Conservation (phyloP, 1,140 invertebrate species). For the Onthophagus taurus region DNA sequence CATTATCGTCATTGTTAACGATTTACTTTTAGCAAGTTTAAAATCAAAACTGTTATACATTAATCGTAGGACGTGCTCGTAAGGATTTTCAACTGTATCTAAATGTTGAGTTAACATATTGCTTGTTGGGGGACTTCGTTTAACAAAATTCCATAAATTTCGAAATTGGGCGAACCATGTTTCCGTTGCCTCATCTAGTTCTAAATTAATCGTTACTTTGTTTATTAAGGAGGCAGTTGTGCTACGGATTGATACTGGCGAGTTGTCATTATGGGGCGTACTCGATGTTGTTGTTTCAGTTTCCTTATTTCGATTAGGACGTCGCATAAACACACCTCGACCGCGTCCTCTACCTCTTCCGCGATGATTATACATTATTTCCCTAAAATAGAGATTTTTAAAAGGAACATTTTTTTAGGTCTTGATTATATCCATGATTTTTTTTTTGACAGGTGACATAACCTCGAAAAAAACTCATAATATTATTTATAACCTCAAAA, state of each 20-base stretch:
- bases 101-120: slow-evolving; percentile 43
- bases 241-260: not conserved
- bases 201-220: slow-evolving; percentile 12
- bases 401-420: too few relatives aligned
- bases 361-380: slow-evolving; percentile 8
- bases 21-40: slow-evolving; percentile 45
- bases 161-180: slow-evolving; percentile 30
- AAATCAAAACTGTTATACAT: slow-evolving; percentile 49
- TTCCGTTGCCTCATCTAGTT: slow-evolving; percentile 18
- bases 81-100: slow-evolving; percentile 42
- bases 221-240: not conserved
- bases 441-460: too few relatives aligned
- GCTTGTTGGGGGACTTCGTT: slow-evolving; percentile 43
- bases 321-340: not conserved
- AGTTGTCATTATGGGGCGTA: not conserved
- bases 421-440: too few relatives aligned
- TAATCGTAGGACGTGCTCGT: slow-evolving; percentile 43
- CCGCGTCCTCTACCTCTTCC: slow-evolving; percentile 11
- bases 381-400: not conserved
- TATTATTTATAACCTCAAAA: too few relatives aligned
- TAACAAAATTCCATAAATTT: slow-evolving; percentile 41
- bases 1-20: slow-evolving; percentile 46
- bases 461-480: too few relatives aligned
- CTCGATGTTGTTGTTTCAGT: not conserved
- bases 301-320: not conserved